A percentile compares a stretch with the other conserved stretches of the same genome.
phyloP scores from a whole-genome alignment of 2,888 invertebrate species.

The Ormyrus thymus region DNA sequence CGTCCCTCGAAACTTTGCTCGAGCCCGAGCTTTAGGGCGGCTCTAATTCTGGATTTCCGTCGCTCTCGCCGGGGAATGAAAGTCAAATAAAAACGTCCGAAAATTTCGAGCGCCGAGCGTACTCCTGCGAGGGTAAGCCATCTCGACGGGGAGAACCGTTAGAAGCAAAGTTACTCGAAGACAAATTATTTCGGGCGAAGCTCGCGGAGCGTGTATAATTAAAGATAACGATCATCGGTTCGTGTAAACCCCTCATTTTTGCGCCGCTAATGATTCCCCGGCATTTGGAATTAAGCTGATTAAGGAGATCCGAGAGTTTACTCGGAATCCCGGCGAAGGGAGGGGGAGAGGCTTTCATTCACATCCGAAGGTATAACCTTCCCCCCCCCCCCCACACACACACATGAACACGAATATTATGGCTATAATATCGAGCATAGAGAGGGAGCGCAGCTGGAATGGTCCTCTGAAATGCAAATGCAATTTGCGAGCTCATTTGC shows the following conservation, averaged over 20 bases:
- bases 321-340: too few relatives aligned
- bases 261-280: constrained; percentile 15
- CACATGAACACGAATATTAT: background rate
- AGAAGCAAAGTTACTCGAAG: too few relatives aligned
- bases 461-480: constrained; percentile 47
- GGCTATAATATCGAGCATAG: background rate
- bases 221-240: too few relatives aligned
- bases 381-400: too few relatives aligned
- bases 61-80: too few relatives aligned
- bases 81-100: too few relatives aligned
- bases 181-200: background rate
- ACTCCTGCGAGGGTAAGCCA: too few relatives aligned
- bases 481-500: constrained; percentile 47
- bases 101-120: too few relatives aligned
- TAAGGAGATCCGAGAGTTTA: background rate
- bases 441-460: constrained; percentile 4
- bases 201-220: background rate
- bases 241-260: background rate
- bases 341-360: background rate
- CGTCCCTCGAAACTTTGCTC: background rate
- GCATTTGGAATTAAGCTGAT: constrained; percentile 32
- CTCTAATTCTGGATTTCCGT: too few relatives aligned
- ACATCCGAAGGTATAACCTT: background rate
- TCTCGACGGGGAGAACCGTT: too few relatives aligned
- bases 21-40: too few relatives aligned